phyloP scores from a whole-genome alignment of 2,888 invertebrate genomes.

The Perdita meconis region DNA sequence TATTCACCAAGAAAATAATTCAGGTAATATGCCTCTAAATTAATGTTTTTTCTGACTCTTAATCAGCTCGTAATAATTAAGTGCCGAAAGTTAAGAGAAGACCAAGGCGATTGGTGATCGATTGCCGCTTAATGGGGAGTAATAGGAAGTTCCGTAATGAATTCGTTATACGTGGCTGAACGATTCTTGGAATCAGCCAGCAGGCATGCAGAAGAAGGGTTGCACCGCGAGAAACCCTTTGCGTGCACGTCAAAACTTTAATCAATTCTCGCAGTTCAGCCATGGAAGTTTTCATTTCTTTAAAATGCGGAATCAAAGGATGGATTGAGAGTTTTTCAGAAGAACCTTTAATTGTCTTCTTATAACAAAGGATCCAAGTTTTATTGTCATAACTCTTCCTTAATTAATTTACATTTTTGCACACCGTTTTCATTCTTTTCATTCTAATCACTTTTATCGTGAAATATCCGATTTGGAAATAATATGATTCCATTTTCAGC shows the following conservation, averaged over 20 bases:
- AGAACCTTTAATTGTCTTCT: constrained; percentile 2
- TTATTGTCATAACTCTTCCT: too few relatives aligned
- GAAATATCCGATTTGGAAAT: too few relatives aligned
- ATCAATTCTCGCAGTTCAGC: constrained; percentile 54
- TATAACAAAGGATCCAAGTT: too few relatives aligned
- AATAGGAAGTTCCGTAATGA: constrained; percentile 27
- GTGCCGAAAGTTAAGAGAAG: neutral
- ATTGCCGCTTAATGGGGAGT: constrained; percentile 5
- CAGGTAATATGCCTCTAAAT: neutral
- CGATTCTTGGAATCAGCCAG: constrained; percentile 32
- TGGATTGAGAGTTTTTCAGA: constrained; percentile 19
- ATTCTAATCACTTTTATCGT: too few relatives aligned
- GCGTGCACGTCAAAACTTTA: constrained; percentile 50
- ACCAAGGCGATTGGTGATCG: neutral
- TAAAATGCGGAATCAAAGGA: constrained; percentile 3
- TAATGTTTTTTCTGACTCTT: neutral
- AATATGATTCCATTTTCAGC: too few relatives aligned
- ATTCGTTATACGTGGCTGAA: constrained; percentile 34
- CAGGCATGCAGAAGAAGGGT: constrained; percentile 17
- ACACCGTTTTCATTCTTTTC: too few relatives aligned
- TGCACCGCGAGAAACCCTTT: constrained; percentile 27
- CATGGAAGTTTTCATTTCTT: constrained; percentile 30
- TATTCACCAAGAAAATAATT: neutral
- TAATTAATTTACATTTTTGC: too few relatives aligned
- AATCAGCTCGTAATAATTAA: neutral